Percentiles rank a stretch among this genome's conserved stretches.
Evolutionary conservation across 2,113 vertebrate species (phyloP).

Genomic region (Rattus rattus): DNA sequence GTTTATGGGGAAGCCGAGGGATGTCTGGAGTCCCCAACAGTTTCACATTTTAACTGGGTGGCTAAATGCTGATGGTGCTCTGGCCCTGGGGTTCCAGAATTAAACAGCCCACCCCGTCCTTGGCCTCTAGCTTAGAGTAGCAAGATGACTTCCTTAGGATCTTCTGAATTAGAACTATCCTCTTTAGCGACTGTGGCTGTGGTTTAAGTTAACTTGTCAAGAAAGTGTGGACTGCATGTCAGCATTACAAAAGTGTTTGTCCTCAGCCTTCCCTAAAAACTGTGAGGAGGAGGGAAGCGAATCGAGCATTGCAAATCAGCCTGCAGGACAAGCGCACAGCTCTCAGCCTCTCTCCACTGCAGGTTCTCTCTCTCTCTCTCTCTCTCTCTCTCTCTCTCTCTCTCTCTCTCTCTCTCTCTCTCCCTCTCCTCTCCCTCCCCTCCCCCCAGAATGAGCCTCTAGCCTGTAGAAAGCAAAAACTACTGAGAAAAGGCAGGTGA

Average conservation of each 20-base stretch:
- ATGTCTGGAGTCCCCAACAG: not conserved
- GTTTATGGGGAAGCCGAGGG: not conserved
- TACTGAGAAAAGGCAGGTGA: not conserved
- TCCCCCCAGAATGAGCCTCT: not conserved
- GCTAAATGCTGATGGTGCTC: not conserved
- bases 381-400: too few relatives aligned
- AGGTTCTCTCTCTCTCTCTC: not conserved
- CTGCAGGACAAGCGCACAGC: not conserved
- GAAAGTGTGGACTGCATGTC: constrained; percentile 77
- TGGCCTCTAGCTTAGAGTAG: not conserved
- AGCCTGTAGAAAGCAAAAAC: not conserved
- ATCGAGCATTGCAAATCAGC: constrained; percentile 48
- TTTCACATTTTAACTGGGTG: not conserved
- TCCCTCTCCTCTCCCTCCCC: too few relatives aligned
- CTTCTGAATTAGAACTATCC: constrained; percentile 29
- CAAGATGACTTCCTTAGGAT: not conserved
- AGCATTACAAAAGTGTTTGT: constrained; percentile 73
- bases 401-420: too few relatives aligned
- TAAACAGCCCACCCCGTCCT: not conserved
- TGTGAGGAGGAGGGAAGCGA: constrained; percentile 45
- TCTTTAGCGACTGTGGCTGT: constrained; percentile 48
- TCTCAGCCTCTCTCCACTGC: not conserved
- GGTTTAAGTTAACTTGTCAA: constrained; percentile 68
- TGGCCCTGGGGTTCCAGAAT: not conserved
- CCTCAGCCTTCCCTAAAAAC: constrained; percentile 77